These are phyloP conservation scores for Trochalopteron elliotii DNA, from an alignment of 2,113 vertebrate species.

Conservation along the genomic window DNA sequence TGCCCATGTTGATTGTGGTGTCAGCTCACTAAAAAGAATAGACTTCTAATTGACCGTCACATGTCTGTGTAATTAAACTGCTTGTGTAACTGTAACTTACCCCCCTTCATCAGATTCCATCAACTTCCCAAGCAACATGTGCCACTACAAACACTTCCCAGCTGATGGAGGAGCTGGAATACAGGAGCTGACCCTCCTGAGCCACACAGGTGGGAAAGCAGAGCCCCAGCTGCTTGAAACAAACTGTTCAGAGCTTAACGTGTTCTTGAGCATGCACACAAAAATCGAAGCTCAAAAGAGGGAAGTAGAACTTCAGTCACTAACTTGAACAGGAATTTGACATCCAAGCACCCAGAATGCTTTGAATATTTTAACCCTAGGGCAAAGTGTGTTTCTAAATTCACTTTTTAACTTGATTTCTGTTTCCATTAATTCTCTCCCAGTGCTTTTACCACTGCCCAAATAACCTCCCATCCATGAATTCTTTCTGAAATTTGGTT, in stretches of 20 bases:
- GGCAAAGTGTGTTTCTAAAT: not conserved
- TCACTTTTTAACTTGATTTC: not conserved
- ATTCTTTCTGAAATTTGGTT: not conserved
- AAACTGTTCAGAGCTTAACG: not conserved
- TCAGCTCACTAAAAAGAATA: not conserved
- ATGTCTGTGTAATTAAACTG: not conserved
- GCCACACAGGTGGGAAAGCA: not conserved
- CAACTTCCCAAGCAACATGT: fast-evolving
- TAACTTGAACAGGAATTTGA: not conserved
- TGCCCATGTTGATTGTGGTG: fast-evolving
- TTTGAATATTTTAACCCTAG: not conserved
- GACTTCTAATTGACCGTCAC: not conserved
- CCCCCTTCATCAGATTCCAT: not conserved
- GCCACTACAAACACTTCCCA: not conserved
- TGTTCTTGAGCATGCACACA: not conserved
- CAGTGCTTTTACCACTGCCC: not conserved
- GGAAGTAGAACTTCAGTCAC: not conserved
- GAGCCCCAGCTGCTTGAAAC: not conserved
- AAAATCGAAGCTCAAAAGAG: not conserved
- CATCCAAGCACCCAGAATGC: not conserved
- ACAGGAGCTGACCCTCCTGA: not conserved
- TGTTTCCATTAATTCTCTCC: conserved; percentile 11
- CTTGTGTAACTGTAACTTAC: not conserved
- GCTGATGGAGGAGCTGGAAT: not conserved
- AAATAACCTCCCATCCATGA: not conserved